A percentile compares a stretch with the other conserved stretches of the same genome.
These are phyloP conservation scores for Sinhomidia bicolor DNA, from an alignment of 2,888 invertebrate genomes.

Conservation along the genomic window DNA sequence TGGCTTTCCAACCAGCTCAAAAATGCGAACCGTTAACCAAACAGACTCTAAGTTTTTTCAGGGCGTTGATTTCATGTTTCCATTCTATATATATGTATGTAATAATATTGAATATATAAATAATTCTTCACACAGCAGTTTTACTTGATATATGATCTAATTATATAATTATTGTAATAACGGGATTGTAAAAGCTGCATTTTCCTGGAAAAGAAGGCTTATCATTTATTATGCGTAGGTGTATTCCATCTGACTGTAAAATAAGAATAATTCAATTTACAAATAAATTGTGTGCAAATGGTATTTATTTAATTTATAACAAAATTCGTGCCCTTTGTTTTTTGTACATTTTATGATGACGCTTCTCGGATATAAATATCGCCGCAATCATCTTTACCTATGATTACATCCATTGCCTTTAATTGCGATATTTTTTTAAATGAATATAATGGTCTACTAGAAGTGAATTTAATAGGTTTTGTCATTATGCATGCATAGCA, in stretches of 20 bases:
- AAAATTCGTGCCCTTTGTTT: conserved; percentile 28
- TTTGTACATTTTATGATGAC: conserved; percentile 17
- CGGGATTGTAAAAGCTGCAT: conserved; percentile 73
- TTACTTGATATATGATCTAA: conserved; percentile 75
- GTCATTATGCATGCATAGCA: background rate
- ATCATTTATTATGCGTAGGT: conserved; percentile 73
- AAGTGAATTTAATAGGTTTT: background rate
- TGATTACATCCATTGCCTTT: background rate
- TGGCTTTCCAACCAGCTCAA: conserved; percentile 99
- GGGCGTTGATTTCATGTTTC: conserved; percentile 74
- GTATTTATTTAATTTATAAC: conserved; percentile 74
- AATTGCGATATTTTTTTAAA: background rate
- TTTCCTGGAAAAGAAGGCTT: conserved; percentile 73
- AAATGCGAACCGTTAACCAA: conserved; percentile 95
- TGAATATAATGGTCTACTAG: background rate
- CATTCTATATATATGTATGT: conserved; percentile 66
- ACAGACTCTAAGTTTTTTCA: conserved; percentile 75
- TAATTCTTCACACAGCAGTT: conserved; percentile 74
- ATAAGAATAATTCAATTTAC: conserved; percentile 75
- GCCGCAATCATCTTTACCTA: background rate
- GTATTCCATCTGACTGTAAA: conserved; percentile 75
- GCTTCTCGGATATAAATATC: background rate
- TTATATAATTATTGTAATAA: conserved; percentile 73
- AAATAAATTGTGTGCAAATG: conserved; percentile 75
- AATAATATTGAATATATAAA: conserved; percentile 67